Base-by-base conservation (phyloP, 2,113 vertebrate genomes). In the Rhizomys pruinosus region DNA sequence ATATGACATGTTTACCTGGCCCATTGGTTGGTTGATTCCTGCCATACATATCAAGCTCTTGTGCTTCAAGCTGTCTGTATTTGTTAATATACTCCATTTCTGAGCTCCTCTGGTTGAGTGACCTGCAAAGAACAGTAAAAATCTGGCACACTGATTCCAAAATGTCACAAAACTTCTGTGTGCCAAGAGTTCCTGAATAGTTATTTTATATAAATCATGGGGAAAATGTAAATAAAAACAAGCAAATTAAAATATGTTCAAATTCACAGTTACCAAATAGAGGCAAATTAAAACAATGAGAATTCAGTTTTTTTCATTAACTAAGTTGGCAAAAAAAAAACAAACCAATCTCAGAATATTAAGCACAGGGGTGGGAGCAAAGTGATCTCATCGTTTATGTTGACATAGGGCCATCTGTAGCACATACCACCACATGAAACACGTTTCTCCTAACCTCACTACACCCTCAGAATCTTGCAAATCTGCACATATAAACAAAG, bases 31-130 rank as follows among this genome's bases (percentile, higher is more conserved):
- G 12, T 2, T 57, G 84, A 5, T 68, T 77, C 3, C 68, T 10
- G 39, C 64, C 76, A 19, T 16, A 64, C 34, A 9, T 3, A 19
- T 88, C 84, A 3, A 94, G 20, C 9, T 96, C 95, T 10, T 89
- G 93, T 1, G 90, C 93, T 27, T 96, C 96, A 0, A 96, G 96
- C 9, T 95, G 92, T 52, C 96, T 72, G 82, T 96, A 95, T 19
- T 71, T 76, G 85, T 59, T 25, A 39, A 95, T 39, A 4, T 96
- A 95, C 29, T 95, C 97, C 25, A 19, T 61, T 19, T 95, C 96
- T 13, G 90, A 82, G 13, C 52, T 72, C 89, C 44, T 87, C 7
- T 68, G 88, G 12, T 29, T 68, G 16, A n/a, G 90, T 0, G 93
- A 57, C 90, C 97, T 97, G 64, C 81, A 93, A 76, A 81, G 22